These are phyloP conservation scores for Hormaphis cornu DNA, from an alignment of 1,140 invertebrate species.

Conservation along the genomic window DNA sequence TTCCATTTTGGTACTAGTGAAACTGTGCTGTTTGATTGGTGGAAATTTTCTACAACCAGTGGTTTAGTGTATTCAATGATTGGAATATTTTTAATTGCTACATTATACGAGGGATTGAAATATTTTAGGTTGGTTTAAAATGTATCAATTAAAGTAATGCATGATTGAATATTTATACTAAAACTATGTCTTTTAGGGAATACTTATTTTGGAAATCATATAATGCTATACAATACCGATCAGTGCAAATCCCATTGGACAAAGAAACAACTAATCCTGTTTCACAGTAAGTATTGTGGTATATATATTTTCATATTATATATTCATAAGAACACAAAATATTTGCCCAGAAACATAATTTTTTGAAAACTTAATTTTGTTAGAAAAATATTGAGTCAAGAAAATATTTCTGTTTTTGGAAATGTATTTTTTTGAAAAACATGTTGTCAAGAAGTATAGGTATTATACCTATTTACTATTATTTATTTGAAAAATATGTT, in stretches of 20 bases:
- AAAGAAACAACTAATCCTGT: conserved; percentile 50
- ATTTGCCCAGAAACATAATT: neutral
- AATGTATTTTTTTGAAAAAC: too few species aligned
- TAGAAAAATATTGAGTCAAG: neutral
- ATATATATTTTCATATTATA: neutral
- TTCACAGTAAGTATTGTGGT: conserved; percentile 37
- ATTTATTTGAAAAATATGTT: too few species aligned
- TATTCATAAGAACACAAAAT: too few species aligned
- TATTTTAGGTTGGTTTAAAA: conserved; percentile 55
- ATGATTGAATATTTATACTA: neutral
- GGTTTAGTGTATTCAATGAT: conserved; percentile 74
- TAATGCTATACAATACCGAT: conserved; percentile 56
- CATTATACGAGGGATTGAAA: conserved; percentile 84
- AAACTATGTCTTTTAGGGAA: conserved; percentile 47
- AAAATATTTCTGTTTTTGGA: too few species aligned
- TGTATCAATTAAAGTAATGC: neutral
- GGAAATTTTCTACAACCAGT: conserved; percentile 61
- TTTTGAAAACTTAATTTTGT: neutral
- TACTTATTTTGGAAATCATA: conserved; percentile 75
- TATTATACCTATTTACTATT: too few species aligned
- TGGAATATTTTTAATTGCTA: conserved; percentile 72
- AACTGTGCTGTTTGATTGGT: conserved; percentile 66
- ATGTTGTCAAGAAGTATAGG: too few species aligned
- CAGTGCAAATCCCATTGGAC: conserved; percentile 59
- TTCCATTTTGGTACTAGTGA: conserved; percentile 70